Evolutionary conservation across 2,888 invertebrate genomes (phyloP).

Genomic region (Sylvicola cinctus): DNA sequence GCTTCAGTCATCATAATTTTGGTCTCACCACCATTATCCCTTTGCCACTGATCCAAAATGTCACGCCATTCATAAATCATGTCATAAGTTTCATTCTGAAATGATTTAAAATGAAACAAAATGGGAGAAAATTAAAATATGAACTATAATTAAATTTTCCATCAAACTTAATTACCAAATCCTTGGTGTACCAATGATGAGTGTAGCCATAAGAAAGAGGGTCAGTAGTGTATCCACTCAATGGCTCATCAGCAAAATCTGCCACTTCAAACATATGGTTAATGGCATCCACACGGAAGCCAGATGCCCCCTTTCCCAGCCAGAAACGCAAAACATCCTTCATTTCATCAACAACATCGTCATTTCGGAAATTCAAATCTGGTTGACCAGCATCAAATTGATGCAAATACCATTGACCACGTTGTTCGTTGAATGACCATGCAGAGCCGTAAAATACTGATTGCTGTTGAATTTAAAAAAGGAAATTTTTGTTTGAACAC

Average conservation of each 20-base stretch:
- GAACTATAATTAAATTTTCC: too few species aligned
- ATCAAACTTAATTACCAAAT: constrained; percentile 28
- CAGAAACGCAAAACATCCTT: constrained; percentile 40
- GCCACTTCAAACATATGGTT: constrained; percentile 24
- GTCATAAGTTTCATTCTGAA: constrained; percentile 36
- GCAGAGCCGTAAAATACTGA: constrained; percentile 34
- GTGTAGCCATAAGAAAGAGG: constrained; percentile 33
- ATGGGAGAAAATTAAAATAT: too few species aligned
- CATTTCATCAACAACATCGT: constrained; percentile 27
- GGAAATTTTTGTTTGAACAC: too few species aligned
- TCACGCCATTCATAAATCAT: constrained; percentile 44
- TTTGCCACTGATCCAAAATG: constrained; percentile 32
- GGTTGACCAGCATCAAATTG: constrained; percentile 39
- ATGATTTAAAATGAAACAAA: too few species aligned
- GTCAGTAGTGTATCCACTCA: constrained; percentile 26
- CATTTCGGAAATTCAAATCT: constrained; percentile 40
- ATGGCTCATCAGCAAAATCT: constrained; percentile 26
- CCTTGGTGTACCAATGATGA: constrained; percentile 38
- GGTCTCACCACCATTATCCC: constrained; percentile 6
- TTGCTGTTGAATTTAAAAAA: too few species aligned
- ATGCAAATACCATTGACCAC: constrained; percentile 41
- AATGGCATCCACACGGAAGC: constrained; percentile 38
- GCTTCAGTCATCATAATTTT: constrained; percentile 33
- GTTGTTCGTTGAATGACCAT: constrained; percentile 35
- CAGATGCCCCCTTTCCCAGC: constrained; percentile 38